These are phyloP conservation scores for Gallinago nigripennis DNA, from an alignment of 2,797 vertebrate species.

Conservation along the genomic window DNA sequence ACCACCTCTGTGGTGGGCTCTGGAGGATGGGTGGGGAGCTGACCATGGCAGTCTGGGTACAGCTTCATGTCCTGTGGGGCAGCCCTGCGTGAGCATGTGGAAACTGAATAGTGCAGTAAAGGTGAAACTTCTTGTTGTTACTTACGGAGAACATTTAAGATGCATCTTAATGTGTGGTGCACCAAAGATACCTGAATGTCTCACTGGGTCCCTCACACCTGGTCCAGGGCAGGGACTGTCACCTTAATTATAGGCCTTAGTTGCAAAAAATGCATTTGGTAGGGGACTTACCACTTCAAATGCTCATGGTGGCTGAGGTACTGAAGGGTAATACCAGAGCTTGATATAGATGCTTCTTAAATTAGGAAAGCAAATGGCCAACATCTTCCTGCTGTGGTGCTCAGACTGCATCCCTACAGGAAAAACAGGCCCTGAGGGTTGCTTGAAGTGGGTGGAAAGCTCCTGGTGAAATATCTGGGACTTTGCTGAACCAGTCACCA, in stretches of 20 bases:
- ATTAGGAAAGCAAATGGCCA: not conserved
- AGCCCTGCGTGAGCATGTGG: not conserved
- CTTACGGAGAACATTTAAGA: not conserved
- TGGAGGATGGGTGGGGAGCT: not conserved
- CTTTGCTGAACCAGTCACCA: not conserved
- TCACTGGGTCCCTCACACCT: not conserved
- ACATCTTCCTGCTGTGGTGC: not conserved
- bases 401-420: not conserved
- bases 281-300: not conserved
- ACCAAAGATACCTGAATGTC: not conserved
- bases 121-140: not conserved
- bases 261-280: not conserved
- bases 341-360: not conserved
- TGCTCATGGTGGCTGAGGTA: rapidly evolving
- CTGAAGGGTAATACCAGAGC: not conserved
- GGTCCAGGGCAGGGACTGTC: not conserved
- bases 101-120: not conserved
- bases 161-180: not conserved
- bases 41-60: not conserved
- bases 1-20: not conserved
- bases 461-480: not conserved
- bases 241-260: not conserved
- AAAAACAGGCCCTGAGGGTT: not conserved
- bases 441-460: not conserved
- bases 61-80: not conserved